These are phyloP conservation scores for Australoheros scitulus DNA, from an alignment of 2,113 vertebrate species.

Conservation along the genomic window DNA sequence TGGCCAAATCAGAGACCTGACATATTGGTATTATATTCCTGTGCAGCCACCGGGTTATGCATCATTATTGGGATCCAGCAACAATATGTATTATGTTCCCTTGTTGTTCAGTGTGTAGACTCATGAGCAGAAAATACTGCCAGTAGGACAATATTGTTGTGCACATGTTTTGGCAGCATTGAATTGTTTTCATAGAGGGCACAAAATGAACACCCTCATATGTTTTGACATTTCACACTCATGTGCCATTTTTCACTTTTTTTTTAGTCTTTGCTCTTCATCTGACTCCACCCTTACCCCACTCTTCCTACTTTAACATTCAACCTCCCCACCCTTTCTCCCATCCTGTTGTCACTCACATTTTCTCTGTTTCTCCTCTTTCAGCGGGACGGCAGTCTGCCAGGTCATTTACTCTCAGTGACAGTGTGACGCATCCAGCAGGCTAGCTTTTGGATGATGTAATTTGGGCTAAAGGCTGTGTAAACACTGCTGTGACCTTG, in stretches of 20 bases:
- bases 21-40: constrained; percentile 84
- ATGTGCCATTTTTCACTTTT: constrained; percentile 9
- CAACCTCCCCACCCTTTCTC: not conserved
- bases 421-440: constrained; percentile 56
- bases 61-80: constrained; percentile 77
- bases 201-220: constrained; percentile 22
- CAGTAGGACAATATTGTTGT: constrained; percentile 35
- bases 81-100: constrained; percentile 67
- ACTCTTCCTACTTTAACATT: not conserved
- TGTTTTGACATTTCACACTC: constrained; percentile 7
- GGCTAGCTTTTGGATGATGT: constrained; percentile 74
- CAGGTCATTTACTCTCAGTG: constrained; percentile 62
- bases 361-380: constrained; percentile 37
- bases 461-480: constrained; percentile 78
- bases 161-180: constrained; percentile 17
- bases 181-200: constrained; percentile 7
- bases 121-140: constrained; percentile 43
- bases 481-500: constrained; percentile 79
- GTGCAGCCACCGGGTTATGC: constrained; percentile 81
- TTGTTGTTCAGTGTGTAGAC: constrained; percentile 54
- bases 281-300: not conserved
- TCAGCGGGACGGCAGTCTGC: constrained; percentile 44
- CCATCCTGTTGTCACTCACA: not conserved
- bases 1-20: constrained; percentile 86
- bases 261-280: not conserved